These are phyloP conservation scores for Peromyscus maniculatus DNA, from an alignment of 2,113 vertebrate species.

Conservation along the genomic window DNA sequence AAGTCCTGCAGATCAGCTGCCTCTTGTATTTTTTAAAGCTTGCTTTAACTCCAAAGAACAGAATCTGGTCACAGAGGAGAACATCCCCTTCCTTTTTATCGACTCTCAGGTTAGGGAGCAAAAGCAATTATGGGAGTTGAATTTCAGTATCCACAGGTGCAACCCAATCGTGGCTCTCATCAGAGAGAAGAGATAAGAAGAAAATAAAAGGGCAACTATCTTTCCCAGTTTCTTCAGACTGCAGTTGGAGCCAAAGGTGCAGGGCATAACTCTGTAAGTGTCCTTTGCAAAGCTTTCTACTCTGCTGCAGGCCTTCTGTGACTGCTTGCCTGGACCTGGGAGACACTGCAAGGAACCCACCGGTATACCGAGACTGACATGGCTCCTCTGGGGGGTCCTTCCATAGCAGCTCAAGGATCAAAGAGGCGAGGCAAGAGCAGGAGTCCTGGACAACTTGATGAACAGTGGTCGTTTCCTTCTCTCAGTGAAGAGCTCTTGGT, in stretches of 20 bases:
- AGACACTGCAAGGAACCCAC: neutral
- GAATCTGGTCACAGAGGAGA: conserved; percentile 40
- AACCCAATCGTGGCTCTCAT: neutral
- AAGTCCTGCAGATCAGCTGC: conserved; percentile 18
- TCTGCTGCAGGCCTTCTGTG: neutral
- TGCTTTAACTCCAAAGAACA: conserved; percentile 54
- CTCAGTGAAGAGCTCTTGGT: neutral
- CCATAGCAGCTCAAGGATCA: neutral
- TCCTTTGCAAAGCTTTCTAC: neutral
- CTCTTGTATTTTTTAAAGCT: conserved; percentile 65
- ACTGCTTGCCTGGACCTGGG: neutral
- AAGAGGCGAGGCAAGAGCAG: neutral
- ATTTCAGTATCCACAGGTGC: conserved; percentile 29
- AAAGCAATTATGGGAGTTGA: conserved; percentile 41
- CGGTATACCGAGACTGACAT: fast-evolving
- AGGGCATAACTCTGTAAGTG: neutral
- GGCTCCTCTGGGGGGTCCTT: neutral
- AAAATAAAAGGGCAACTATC: conserved; percentile 12
- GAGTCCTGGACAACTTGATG: neutral
- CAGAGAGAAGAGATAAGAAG: neutral
- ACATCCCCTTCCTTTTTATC: conserved; percentile 9
- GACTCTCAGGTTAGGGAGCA: conserved; percentile 46
- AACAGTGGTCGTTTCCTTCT: neutral
- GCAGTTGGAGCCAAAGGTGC: neutral
- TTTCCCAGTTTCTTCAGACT: neutral